phyloP scores from a whole-genome alignment of 2,113 vertebrate genomes.

The Trichechus manatus region DNA sequence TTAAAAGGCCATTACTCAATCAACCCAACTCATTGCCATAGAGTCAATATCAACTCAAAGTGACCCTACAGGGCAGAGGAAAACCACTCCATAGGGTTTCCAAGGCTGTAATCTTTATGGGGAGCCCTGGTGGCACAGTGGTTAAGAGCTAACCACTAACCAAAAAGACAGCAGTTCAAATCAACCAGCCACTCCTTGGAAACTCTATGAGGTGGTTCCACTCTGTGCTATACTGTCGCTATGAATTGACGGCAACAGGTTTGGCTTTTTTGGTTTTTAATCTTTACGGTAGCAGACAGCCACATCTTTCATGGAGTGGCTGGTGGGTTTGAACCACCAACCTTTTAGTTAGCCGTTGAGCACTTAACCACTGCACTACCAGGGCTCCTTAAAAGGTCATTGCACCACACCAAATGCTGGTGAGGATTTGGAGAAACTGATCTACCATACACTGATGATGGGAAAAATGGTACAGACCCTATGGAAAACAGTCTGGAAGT shows the following conservation, averaged over 20 bases:
- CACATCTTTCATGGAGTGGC: not conserved
- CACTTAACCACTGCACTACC: not conserved
- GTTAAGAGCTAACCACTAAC: too few species aligned
- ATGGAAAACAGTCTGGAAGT: not conserved
- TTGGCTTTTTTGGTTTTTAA: too few species aligned
- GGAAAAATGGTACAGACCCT: constrained; percentile 1
- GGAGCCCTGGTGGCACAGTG: too few species aligned
- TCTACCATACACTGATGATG: not conserved
- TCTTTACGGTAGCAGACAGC: too few species aligned
- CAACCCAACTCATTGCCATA: not conserved
- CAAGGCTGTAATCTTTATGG: not conserved
- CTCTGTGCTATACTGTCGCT: too few species aligned
- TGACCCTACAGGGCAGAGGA: not conserved
- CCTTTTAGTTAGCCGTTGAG: not conserved
- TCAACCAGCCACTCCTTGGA: too few species aligned
- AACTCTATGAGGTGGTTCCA: too few species aligned
- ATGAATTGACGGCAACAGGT: too few species aligned
- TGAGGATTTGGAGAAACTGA: not conserved
- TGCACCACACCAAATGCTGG: not conserved
- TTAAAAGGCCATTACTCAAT: not conserved
- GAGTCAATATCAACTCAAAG: not conserved
- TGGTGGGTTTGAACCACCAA: not conserved
- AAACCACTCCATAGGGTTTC: not conserved
- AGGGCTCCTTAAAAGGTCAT: not conserved
- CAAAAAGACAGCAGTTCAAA: too few species aligned